Evolutionary conservation across 2,888 invertebrate genomes (phyloP).

Genomic region (Azorinus chamasolen): DNA sequence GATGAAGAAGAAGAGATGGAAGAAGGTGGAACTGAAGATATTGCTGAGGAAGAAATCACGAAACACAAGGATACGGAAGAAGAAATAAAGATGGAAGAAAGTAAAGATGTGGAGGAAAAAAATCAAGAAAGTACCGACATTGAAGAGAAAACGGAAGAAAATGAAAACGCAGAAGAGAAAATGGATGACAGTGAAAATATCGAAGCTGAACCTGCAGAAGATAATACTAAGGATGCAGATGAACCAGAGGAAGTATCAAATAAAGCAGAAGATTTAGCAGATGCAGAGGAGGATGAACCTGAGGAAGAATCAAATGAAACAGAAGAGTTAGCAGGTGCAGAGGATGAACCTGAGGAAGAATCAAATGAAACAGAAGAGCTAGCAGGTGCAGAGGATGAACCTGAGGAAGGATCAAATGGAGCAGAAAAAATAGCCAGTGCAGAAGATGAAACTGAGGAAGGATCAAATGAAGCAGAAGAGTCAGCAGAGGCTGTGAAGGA

Average conservation of each 20-base stretch:
- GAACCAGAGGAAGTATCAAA: background rate
- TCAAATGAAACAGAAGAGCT: slow-evolving; percentile 10
- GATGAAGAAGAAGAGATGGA: slow-evolving; percentile 10
- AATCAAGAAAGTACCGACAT: background rate
- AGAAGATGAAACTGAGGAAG: slow-evolving; percentile 8
- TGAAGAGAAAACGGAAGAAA: background rate
- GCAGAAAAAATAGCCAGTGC: slow-evolving; percentile 4
- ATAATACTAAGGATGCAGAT: background rate
- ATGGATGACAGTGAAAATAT: background rate
- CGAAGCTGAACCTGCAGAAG: background rate
- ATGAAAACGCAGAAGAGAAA: background rate
- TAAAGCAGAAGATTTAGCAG: slow-evolving; percentile 9
- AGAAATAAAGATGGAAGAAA: background rate
- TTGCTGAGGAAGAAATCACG: background rate
- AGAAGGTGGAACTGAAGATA: background rate
- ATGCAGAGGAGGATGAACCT: slow-evolving; percentile 6
- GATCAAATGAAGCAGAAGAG: slow-evolving; percentile 24
- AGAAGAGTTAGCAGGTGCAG: slow-evolving; percentile 5
- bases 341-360: slow-evolving; percentile 9
- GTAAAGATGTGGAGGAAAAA: background rate
- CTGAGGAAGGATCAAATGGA: slow-evolving; percentile 15
- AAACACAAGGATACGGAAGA: background rate
- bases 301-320: slow-evolving; percentile 5
- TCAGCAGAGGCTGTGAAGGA: background rate
- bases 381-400: background rate